Evolutionary conservation across 2,797 vertebrate species (phyloP), one percentile per base, ranked within the genome.

Genomic region (Argya squamiceps): DNA sequence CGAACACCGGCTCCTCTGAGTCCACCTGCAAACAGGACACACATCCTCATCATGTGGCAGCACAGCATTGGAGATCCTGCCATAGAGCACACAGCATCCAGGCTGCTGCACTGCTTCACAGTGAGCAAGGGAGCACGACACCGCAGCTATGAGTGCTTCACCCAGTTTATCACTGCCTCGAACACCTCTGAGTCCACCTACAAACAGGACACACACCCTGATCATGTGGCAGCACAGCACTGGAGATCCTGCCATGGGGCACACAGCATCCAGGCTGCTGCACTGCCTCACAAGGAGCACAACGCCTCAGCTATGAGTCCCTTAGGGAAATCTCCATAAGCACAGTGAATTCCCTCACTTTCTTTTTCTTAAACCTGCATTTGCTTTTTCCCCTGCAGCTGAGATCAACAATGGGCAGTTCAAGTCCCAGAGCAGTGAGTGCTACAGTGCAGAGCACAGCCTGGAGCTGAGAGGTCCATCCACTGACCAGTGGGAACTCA

Each of bases 131-230:
- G 37, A 81, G 39, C 30, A 22, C 11, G 21, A 22, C 18, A 46
- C 21, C 20, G 11, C 43, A 44, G 43, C 14, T 41, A 16, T 16
- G 41, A n/a, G n/a, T n/a, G n/a, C n/a, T n/a, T n/a, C 95, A 99
- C 99, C 99, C 99, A 99, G 94, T 99, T 99, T 65, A 99, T 97
- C 46, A 99, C 99, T 0, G 99, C 99, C 93, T 99, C 99, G 49
- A 99, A 99, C 23, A 99, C 99, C 0, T 99, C 99, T 0, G 99
- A 99, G 96, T 99, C 99, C 96, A 99, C 99, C 99, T 99, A 52
- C 8, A 47, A 67, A 78, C 11, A 86, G 73, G 39, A 92, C 68
- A 12, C 46, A 94, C 34, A 13, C 0, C 14, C 29, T 11, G 26
- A 37, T 8, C 70, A 86, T 16, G 3, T 2, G 14, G 58, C 22